These are phyloP conservation scores for Heliocidaris erythrogramma DNA, from an alignment of 35 echinoderm and acorn worm genomes.

Conservation along the genomic window DNA sequence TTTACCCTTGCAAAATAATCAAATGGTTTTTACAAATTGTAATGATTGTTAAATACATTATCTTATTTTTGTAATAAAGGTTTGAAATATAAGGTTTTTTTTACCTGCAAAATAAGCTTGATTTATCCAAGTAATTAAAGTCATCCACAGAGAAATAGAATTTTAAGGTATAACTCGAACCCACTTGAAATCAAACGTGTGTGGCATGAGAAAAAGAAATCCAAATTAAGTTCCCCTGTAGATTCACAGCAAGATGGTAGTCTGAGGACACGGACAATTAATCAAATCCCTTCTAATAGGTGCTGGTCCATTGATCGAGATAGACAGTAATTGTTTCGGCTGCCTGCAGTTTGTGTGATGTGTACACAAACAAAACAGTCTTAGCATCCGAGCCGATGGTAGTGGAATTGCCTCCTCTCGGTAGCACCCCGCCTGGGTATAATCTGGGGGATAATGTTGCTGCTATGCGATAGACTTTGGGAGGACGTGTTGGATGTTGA, in stretches of 20 bases:
- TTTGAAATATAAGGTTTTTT: neutral
- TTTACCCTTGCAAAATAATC: too few species aligned
- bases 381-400: neutral
- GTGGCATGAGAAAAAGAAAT: neutral
- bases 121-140: neutral
- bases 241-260: neutral
- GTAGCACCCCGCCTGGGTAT: neutral
- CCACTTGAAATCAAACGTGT: neutral
- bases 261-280: neutral
- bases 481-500: neutral
- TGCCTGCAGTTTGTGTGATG: neutral
- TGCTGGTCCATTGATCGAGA: slow-evolving; percentile 15
- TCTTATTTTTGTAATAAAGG: neutral
- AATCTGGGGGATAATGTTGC: neutral
- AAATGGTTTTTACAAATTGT: too few species aligned
- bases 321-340: slow-evolving; percentile 9
- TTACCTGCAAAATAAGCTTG: neutral
- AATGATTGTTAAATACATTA: too few species aligned
- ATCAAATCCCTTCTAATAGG: neutral
- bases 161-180: neutral
- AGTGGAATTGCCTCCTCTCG: neutral
- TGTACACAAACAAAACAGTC: slow-evolving; percentile 10
- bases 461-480: neutral
- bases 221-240: neutral
- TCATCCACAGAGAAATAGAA: neutral